Evolutionary conservation across 2,113 vertebrate species (phyloP).

Genomic region (Phalacrocorax pelagicus): DNA sequence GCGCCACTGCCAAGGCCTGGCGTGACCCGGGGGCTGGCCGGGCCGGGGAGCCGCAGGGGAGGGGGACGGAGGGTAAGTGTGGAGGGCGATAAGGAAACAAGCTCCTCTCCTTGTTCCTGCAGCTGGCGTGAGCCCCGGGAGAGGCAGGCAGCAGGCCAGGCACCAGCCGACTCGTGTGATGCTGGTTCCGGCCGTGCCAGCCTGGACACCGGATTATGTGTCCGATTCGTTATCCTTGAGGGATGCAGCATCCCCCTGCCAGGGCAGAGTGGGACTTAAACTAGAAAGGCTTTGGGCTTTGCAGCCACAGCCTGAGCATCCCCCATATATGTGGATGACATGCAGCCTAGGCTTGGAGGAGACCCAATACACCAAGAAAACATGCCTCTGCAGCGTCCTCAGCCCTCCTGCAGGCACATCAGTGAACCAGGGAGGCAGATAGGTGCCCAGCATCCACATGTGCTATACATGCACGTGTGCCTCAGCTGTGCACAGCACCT

Average conservation of each 20-base stretch:
- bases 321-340: accelerated
- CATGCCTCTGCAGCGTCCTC: accelerated
- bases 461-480: accelerated
- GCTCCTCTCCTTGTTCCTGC: not conserved
- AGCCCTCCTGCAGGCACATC: accelerated
- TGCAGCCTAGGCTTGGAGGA: accelerated
- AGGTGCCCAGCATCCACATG: not conserved
- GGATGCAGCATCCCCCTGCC: not conserved
- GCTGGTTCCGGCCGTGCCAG: not conserved
- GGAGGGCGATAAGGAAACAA: not conserved
- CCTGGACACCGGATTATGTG: not conserved
- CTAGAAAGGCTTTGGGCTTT: not conserved
- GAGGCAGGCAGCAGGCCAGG: not conserved
- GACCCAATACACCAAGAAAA: not conserved
- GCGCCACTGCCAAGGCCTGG: not conserved
- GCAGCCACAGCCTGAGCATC: not conserved
- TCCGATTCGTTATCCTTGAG: not conserved
- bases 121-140: accelerated
- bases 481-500: not conserved
- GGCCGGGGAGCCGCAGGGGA: not conserved
- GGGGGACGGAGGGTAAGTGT: not conserved
- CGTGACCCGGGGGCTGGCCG: not conserved
- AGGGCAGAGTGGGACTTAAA: not conserved
- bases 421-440: accelerated
- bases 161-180: accelerated